These are phyloP conservation scores for Patella depressa DNA, from an alignment of 2,888 invertebrate genomes.

Conservation along the genomic window DNA sequence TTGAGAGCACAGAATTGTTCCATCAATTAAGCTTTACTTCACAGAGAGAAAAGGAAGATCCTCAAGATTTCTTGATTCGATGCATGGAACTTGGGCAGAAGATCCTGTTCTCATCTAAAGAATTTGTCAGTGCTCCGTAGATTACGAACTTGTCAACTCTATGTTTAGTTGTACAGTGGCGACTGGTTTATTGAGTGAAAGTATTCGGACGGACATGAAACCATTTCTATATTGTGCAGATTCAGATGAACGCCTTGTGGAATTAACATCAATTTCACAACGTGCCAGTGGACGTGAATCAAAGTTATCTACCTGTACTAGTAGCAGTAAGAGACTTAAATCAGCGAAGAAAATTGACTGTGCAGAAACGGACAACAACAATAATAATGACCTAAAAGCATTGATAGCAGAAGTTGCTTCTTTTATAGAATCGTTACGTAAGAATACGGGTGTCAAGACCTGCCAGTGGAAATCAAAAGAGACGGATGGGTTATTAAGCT, in stretches of 20 bases:
- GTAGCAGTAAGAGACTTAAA: neutral
- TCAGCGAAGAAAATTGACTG: neutral
- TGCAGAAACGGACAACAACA: neutral
- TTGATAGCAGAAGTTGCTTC: neutral
- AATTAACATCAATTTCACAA: neutral
- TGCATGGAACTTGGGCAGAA: neutral
- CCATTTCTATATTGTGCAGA: neutral
- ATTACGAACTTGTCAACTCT: neutral
- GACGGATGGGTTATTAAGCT: neutral
- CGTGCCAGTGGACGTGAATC: neutral
- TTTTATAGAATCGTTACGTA: neutral
- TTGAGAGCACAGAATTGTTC: neutral
- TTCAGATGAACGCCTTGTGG: neutral
- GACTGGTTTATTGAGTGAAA: neutral
- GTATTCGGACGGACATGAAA: neutral
- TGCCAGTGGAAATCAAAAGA: neutral
- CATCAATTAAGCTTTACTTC: neutral
- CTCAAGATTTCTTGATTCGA: neutral
- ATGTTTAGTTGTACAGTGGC: neutral
- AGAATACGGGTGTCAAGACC: neutral
- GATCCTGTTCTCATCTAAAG: neutral
- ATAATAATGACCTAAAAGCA: neutral
- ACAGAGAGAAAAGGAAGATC: neutral
- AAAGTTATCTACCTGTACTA: neutral
- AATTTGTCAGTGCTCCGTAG: neutral